Base-by-base conservation (phyloP, 1,140 invertebrate species). In the Papilio polytes region DNA sequence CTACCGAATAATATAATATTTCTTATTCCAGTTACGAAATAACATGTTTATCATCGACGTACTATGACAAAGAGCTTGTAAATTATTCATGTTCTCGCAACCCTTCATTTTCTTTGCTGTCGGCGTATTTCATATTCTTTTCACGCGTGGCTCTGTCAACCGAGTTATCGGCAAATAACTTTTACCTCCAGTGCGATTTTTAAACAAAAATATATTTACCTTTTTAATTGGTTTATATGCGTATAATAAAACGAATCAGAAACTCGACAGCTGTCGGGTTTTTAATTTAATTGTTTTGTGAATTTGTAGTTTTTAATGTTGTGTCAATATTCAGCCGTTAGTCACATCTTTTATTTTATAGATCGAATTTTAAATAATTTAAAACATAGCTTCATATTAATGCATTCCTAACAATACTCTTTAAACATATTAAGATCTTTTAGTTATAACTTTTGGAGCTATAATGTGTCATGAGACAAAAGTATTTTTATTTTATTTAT, bases 111-210 rank as follows among this genome's bases (percentile, higher is more conserved):
- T 70, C 63, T 70, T 70, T 31, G 26, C 13, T 31, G 63, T 70
- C 26, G 26, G 31, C 26, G 63, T 70, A 70, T 70, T 70, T 31
- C 63, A 70, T 70, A 70, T 70, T 70, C 63, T 70, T 70, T 70
- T 70, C 63, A 70, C 22, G 63, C 26, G 10, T 12, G 26, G 26
- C 31, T 70, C 63, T 31, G 12, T 70, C 13, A 31, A 31, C 63
- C 22, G 26, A 56, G 63, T 70, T 31, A 70, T 31, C 22, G 63
- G 59, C 20, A 63, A 63, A 63, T 63, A 63, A 56, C 53, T 20
- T 56, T 26, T n/a, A 7, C 56, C 56, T 26, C 9, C 59, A 12
- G 12, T 63, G 22, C 59, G 9, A 26, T 22, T 63, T 31, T 26
- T 63, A 15, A 63, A 22, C 26, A 31, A 15, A 70, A 15, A 70